These are phyloP conservation scores for Leptopterna dolabrata DNA, from an alignment of 2,888 invertebrate species.

Conservation along the genomic window DNA sequence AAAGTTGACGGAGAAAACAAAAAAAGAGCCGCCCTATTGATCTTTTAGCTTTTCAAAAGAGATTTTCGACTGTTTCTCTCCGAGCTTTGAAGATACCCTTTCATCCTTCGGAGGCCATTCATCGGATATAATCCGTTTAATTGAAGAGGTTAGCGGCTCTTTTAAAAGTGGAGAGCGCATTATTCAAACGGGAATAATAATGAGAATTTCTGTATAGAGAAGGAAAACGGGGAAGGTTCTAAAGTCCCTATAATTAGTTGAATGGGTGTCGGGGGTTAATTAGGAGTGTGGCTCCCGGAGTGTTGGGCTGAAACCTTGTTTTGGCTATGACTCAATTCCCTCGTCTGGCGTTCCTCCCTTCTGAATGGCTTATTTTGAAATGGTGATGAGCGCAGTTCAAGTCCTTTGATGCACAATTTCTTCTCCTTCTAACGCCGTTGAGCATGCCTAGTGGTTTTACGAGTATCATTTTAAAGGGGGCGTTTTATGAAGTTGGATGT, in stretches of 20 bases:
- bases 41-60: not conserved
- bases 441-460: no score
- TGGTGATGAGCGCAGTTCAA: slow-evolving; percentile 47
- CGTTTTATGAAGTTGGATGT: no score
- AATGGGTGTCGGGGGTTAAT: slow-evolving; percentile 52
- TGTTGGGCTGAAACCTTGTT: slow-evolving; percentile 45
- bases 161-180: slow-evolving; percentile 37
- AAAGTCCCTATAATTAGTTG: slow-evolving; percentile 51
- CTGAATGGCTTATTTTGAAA: slow-evolving; percentile 49
- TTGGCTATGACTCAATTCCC: slow-evolving; percentile 53
- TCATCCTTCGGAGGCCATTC: not conserved
- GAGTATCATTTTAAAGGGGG: no score
- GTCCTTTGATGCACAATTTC: slow-evolving; percentile 23
- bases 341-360: not conserved
- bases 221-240: not conserved
- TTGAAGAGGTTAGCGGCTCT: slow-evolving; percentile 30
- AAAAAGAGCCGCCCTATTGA: not conserved
- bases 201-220: slow-evolving; percentile 46
- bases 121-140: slow-evolving; percentile 27
- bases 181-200: slow-evolving; percentile 48
- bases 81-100: slow-evolving; percentile 14
- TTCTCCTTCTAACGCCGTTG: no score
- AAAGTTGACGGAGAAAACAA: not conserved
- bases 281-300: slow-evolving; percentile 25
- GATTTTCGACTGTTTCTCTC: slow-evolving; percentile 30